These are phyloP conservation scores for Ochotona princeps DNA, from an alignment of 2,113 vertebrate genomes.

Conservation along the genomic window DNA sequence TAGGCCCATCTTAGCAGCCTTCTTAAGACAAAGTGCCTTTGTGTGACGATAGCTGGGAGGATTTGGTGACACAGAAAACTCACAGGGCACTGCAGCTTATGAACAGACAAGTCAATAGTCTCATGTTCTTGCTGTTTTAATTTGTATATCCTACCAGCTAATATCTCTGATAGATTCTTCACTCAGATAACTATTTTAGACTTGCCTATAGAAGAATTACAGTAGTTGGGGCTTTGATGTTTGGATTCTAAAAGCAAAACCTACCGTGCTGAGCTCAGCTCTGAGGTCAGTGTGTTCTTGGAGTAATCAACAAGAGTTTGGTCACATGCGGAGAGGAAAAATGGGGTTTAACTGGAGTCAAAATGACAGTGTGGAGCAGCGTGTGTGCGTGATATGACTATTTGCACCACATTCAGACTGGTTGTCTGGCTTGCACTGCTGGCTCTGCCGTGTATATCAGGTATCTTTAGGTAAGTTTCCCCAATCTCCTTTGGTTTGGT, in stretches of 20 bases:
- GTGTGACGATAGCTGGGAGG: slow-evolving; percentile 81
- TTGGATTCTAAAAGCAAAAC: not conserved
- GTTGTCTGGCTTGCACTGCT: not conserved
- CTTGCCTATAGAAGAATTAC: slow-evolving; percentile 60
- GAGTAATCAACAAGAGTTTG: not conserved
- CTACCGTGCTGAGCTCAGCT: not conserved
- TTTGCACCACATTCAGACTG: not conserved
- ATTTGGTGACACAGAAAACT: slow-evolving; percentile 85
- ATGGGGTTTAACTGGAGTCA: not conserved
- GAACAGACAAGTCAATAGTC: slow-evolving; percentile 72
- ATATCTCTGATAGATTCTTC: slow-evolving; percentile 54
- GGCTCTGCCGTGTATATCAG: not conserved
- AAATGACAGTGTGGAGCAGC: not conserved
- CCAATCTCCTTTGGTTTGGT: not conserved
- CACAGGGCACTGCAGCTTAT: slow-evolving; percentile 78
- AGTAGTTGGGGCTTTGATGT: not conserved
- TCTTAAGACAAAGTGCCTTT: slow-evolving; percentile 92
- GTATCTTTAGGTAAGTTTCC: not conserved
- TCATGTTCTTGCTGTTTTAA: slow-evolving; percentile 10
- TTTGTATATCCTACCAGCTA: slow-evolving; percentile 58
- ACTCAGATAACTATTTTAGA: slow-evolving; percentile 44
- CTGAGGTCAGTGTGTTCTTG: not conserved
- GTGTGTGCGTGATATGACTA: not conserved
- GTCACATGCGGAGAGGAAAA: not conserved
- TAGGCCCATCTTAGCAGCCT: slow-evolving; percentile 83